Conservation (phyloP, 2,797 vertebrate genomes). For the Hoplostethus mediterraneus region DNA sequence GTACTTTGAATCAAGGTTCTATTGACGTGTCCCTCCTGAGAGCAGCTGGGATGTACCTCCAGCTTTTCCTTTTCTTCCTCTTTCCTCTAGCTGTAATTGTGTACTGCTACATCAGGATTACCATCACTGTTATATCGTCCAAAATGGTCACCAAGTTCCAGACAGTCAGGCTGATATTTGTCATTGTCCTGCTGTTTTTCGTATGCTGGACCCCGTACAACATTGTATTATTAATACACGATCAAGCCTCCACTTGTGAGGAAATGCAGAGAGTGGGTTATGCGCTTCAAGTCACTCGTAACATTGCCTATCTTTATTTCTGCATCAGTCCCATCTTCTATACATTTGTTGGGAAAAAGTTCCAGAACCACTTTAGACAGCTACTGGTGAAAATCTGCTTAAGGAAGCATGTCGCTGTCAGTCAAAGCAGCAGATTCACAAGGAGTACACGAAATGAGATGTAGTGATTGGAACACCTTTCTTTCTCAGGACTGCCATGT, state of each 20-base stretch:
- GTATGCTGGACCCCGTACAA: constrained; percentile 85
- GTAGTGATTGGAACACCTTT: background rate
- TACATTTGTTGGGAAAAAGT: constrained; percentile 86
- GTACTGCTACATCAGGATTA: constrained; percentile 84
- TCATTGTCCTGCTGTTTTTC: constrained; percentile 85
- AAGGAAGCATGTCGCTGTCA: constrained; percentile 47
- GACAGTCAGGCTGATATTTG: constrained; percentile 82
- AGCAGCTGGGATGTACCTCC: constrained; percentile 67
- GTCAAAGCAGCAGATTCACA: constrained; percentile 48
- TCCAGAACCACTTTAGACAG: constrained; percentile 78
- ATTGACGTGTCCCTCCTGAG: background rate
- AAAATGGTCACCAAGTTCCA: constrained; percentile 78
- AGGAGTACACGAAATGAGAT: constrained; percentile 45
- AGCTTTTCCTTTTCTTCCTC: constrained; percentile 82
- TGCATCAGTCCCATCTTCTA: constrained; percentile 86
- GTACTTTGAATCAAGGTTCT: fast-evolving
- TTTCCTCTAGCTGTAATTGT: constrained; percentile 78
- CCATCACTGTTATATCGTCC: constrained; percentile 74
- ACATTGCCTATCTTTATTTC: constrained; percentile 83
- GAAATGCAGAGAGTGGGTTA: constrained; percentile 20
- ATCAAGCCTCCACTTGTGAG: fast-evolving
- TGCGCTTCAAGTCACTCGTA: constrained; percentile 66
- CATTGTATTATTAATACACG: constrained; percentile 60
- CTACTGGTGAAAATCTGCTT: constrained; percentile 65
- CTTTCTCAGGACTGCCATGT: background rate